Conservation (phyloP, 1,140 invertebrate species). For the Drosophila pseudoananassae region DNA sequence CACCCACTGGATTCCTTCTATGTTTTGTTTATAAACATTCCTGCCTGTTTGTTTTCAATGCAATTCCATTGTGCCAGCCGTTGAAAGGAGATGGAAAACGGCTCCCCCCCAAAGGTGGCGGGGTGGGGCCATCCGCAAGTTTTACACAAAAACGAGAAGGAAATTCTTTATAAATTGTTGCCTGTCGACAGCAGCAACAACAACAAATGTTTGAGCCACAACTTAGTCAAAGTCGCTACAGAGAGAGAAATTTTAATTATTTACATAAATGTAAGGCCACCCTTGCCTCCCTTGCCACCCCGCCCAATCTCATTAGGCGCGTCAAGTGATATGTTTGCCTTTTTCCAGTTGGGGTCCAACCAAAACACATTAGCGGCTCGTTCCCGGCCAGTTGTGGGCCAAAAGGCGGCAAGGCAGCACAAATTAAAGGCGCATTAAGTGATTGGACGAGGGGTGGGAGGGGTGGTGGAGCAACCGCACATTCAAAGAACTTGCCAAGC, state of each 20-base stretch:
- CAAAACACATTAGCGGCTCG: constrained; percentile 77
- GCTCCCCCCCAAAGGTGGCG: background rate
- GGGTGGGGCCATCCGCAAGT: constrained; percentile 6
- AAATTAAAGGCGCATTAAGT: constrained; percentile 78
- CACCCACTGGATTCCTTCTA: constrained; percentile 28
- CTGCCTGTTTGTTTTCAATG: constrained; percentile 73
- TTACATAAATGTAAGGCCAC: too few species aligned
- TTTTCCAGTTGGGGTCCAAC: constrained; percentile 41
- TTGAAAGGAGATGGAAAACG: constrained; percentile 45
- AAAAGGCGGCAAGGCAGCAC: constrained; percentile 35
- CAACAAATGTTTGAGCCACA: constrained; percentile 46
- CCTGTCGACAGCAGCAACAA: constrained; percentile 39
- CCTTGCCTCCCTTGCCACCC: too few species aligned
- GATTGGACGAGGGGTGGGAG: constrained; percentile 6
- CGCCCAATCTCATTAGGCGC: constrained; percentile 70
- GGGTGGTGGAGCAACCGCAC: constrained; percentile 25
- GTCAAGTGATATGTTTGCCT: constrained; percentile 77
- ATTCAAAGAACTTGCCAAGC: constrained; percentile 21
- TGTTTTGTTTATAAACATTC: constrained; percentile 81
- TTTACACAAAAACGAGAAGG: constrained; percentile 14
- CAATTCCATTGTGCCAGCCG: constrained; percentile 60
- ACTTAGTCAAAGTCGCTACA: constrained; percentile 65
- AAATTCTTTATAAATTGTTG: constrained; percentile 73
- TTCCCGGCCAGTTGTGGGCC: constrained; percentile 65
- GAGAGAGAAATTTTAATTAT: background rate